phyloP scores from a whole-genome alignment of 1,140 invertebrate genomes.

The Rhagoletis zephyria region DNA sequence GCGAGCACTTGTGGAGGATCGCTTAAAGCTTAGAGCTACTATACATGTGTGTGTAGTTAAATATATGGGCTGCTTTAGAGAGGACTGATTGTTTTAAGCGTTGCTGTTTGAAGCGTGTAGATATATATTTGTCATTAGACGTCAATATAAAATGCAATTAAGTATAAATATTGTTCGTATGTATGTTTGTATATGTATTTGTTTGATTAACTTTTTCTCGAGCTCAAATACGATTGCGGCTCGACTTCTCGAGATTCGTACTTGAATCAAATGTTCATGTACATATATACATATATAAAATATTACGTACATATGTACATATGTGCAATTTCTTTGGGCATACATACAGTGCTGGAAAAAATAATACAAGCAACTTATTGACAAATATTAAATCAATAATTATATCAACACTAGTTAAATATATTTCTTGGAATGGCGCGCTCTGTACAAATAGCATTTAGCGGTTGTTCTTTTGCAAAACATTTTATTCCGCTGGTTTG shows the following conservation, averaged over 20 bases:
- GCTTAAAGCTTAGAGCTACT: not conserved
- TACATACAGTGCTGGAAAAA: too few relatives aligned
- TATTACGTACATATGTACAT: not conserved
- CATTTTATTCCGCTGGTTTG: too few relatives aligned
- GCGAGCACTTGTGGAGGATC: not conserved
- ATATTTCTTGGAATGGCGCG: too few relatives aligned
- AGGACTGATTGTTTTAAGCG: constrained; percentile 3
- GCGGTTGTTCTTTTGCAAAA: too few relatives aligned
- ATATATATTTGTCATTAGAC: not conserved
- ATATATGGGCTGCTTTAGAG: not conserved
- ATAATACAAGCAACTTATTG: too few relatives aligned
- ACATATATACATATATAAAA: not conserved
- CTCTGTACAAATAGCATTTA: too few relatives aligned
- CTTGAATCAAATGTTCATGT: not conserved
- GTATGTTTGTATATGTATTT: not conserved
- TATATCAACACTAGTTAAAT: too few relatives aligned
- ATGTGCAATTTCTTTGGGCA: not conserved
- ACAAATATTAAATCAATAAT: too few relatives aligned
- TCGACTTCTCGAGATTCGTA: constrained; percentile 1
- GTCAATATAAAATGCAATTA: not conserved
- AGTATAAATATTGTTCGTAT: not conserved
- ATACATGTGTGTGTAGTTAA: too few relatives aligned
- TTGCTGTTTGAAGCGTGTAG: not conserved
- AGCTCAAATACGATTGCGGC: not conserved
- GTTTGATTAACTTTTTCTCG: constrained; percentile 10